phyloP scores from a whole-genome alignment of 35 echinoderm and acorn worm species.

The Apostichopus californicus region DNA sequence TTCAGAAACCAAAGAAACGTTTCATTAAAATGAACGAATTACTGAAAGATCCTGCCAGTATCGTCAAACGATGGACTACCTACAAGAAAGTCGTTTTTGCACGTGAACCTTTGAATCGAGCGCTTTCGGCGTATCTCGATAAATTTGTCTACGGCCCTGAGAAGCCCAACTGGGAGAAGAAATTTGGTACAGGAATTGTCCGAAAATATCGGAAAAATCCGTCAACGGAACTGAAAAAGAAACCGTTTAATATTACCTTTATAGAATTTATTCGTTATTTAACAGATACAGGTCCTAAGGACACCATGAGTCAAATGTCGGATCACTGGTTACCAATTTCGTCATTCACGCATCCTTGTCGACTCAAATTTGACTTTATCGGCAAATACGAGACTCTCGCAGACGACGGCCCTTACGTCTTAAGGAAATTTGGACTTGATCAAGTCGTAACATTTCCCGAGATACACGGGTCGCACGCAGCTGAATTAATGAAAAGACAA shows the following conservation, averaged over 20 bases:
- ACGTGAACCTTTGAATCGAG: slow-evolving; percentile 21
- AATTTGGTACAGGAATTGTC: slow-evolving; percentile 6
- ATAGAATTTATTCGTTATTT: slow-evolving; percentile 24
- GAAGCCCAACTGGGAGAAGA: slow-evolving; percentile 1
- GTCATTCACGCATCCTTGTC: slow-evolving; percentile 46
- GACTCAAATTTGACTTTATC: slow-evolving; percentile 29
- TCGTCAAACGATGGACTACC: neutral
- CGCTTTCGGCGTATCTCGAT: slow-evolving; percentile 12
- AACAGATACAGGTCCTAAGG: neutral
- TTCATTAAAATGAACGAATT: slow-evolving; percentile 34
- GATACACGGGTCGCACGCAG: slow-evolving; percentile 32
- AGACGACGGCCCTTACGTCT: slow-evolving; percentile 20
- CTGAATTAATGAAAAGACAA: neutral
- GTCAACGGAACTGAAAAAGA: neutral
- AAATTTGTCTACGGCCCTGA: slow-evolving; percentile 22
- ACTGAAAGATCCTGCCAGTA: neutral
- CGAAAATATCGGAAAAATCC: slow-evolving; percentile 12
- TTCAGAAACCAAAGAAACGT: neutral
- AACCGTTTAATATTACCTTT: slow-evolving; percentile 22
- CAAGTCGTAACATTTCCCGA: slow-evolving; percentile 41
- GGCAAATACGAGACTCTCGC: slow-evolving; percentile 32
- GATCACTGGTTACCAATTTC: slow-evolving; percentile 51
- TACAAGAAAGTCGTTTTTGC: slow-evolving; percentile 20
- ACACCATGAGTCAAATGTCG: neutral
- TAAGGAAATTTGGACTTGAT: slow-evolving; percentile 34